A percentile compares a stretch with the other conserved stretches of the same genome.
These are phyloP conservation scores for Porites rus DNA, from an alignment of 92 coral and sea anemone species.

Conservation along the genomic window DNA sequence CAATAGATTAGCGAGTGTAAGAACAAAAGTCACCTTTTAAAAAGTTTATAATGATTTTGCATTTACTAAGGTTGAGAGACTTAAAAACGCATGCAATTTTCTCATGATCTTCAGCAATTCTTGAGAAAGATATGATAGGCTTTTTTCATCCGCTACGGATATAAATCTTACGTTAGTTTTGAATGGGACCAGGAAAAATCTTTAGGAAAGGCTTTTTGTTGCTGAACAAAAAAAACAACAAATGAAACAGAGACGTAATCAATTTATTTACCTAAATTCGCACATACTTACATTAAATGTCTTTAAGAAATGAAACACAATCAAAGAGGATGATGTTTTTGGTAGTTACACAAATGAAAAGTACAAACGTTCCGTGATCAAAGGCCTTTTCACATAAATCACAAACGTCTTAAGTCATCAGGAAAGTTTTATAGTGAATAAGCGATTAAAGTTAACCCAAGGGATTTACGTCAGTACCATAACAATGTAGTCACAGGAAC, in stretches of 20 bases:
- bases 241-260: too few species aligned
- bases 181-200: background rate
- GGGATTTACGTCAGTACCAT: conserved; percentile 42
- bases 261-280: too few species aligned
- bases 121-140: background rate
- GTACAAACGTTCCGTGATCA: conserved; percentile 12
- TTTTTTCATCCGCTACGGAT: background rate
- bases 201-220: too few species aligned
- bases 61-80: background rate
- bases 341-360: background rate
- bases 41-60: conserved; percentile 3
- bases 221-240: too few species aligned
- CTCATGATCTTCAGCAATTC: background rate
- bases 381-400: background rate
- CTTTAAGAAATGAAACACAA: background rate
- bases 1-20: conserved; percentile 1
- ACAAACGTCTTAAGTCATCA: too few species aligned
- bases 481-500: conserved; percentile 40
- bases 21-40: conserved; percentile 3
- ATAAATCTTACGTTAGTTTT: background rate
- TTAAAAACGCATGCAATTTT: background rate
- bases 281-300: background rate
- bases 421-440: background rate
- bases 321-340: background rate
- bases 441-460: background rate